phyloP scores from a whole-genome alignment of 2,797 vertebrate genomes.

The Notamacropus eugenii region DNA sequence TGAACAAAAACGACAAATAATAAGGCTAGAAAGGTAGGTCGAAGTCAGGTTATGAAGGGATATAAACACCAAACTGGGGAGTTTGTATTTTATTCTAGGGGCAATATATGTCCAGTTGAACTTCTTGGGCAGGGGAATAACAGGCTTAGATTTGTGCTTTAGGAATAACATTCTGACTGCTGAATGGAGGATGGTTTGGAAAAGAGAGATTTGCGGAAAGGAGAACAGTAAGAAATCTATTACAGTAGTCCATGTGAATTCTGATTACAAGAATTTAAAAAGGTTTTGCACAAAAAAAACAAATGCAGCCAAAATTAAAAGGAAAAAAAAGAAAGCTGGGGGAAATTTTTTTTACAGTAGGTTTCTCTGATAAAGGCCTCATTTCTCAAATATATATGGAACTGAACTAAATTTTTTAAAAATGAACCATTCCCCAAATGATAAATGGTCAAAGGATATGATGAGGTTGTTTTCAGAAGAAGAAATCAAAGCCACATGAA shows the following conservation, averaged over 20 bases:
- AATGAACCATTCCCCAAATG: not conserved
- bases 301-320: not conserved
- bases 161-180: not conserved
- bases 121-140: not conserved
- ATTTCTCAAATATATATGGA: not conserved
- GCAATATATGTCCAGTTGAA: not conserved
- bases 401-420: not conserved
- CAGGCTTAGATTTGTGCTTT: not conserved
- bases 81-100: not conserved
- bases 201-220: not conserved
- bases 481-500: not conserved
- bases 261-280: not conserved
- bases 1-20: not conserved
- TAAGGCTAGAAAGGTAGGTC: not conserved
- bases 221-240: not conserved
- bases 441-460: not conserved
- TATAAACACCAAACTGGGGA: not conserved
- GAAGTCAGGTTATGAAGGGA: not conserved
- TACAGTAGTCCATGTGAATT: not conserved
- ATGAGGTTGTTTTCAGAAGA: not conserved
- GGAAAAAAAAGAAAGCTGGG: not conserved
- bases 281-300: not conserved
- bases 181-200: not conserved
- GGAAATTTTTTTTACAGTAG: not conserved
- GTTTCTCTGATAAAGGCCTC: not conserved